These are phyloP conservation scores for Terrapene triunguis DNA, from an alignment of 2,113 vertebrate species.

Conservation along the genomic window DNA sequence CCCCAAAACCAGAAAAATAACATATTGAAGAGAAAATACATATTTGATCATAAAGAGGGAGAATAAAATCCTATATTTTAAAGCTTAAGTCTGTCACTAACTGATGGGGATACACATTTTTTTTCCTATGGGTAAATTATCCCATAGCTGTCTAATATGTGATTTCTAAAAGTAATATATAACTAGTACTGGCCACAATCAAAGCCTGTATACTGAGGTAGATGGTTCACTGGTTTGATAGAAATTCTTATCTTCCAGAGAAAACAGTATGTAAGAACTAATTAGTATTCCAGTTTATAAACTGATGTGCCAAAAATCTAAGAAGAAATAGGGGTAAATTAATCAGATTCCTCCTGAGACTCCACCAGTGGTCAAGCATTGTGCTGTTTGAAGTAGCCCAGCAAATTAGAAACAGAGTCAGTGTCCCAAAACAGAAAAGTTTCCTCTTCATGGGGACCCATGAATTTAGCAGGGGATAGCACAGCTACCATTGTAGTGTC, in stretches of 20 bases:
- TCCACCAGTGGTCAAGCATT: neutral
- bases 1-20: neutral
- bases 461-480: neutral
- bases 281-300: slow-evolving; percentile 17
- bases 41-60: neutral
- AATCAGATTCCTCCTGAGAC: neutral
- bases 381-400: neutral
- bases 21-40: neutral
- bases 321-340: neutral
- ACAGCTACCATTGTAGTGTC: fast-evolving
- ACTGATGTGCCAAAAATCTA: slow-evolving; percentile 18
- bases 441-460: fast-evolving
- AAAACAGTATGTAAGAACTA: neutral
- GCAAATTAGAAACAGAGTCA: neutral
- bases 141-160: neutral
- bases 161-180: neutral
- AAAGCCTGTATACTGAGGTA: neutral
- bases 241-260: neutral
- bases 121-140: neutral
- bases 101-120: neutral
- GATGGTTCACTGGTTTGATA: neutral
- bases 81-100: neutral
- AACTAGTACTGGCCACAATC: neutral
- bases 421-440: neutral
- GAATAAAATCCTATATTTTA: neutral